phyloP scores from a whole-genome alignment of 2,113 vertebrate genomes.

The Amia ocellicauda region DNA sequence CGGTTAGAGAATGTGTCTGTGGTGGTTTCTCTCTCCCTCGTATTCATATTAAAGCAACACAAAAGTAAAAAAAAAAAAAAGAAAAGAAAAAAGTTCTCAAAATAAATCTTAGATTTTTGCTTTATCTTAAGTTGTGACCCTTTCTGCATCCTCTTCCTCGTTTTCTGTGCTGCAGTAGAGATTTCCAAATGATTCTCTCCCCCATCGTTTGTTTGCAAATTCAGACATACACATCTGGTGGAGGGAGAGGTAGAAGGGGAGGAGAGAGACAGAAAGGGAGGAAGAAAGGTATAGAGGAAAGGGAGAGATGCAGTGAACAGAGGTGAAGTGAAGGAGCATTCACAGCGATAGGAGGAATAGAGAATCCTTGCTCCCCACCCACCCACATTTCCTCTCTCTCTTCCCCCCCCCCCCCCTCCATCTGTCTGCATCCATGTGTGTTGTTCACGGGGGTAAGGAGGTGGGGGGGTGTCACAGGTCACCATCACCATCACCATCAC shows the following conservation, averaged over 20 bases:
- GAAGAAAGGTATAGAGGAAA: slow-evolving; percentile 3
- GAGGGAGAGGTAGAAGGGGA: neutral
- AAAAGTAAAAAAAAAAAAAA: slow-evolving; percentile 15
- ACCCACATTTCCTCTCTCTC: slow-evolving; percentile 8
- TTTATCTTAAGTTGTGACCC: too few species aligned
- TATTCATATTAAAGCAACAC: too few species aligned
- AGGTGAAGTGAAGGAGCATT: slow-evolving; percentile 20
- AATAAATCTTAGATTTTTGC: too few species aligned
- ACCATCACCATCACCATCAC: neutral
- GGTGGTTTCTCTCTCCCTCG: too few species aligned
- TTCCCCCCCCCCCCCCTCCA: neutral
- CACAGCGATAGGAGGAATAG: slow-evolving; percentile 31
- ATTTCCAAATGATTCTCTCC: too few species aligned
- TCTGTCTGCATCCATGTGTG: neutral
- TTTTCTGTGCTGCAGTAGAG: too few species aligned
- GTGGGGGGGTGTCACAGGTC: neutral
- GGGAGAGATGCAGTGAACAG: neutral
- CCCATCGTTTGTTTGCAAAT: too few species aligned
- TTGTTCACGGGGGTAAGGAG: too few species aligned
- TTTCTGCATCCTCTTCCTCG: too few species aligned
- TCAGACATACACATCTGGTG: slow-evolving; percentile 11
- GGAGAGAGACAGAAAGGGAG: slow-evolving; percentile 12
- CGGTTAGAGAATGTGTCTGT: too few species aligned
- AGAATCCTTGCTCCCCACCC: slow-evolving; percentile 9
- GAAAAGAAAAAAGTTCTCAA: neutral